These are phyloP conservation scores for Latrodectus geometricus DNA, from an alignment of 1,140 invertebrate species.

Conservation along the genomic window DNA sequence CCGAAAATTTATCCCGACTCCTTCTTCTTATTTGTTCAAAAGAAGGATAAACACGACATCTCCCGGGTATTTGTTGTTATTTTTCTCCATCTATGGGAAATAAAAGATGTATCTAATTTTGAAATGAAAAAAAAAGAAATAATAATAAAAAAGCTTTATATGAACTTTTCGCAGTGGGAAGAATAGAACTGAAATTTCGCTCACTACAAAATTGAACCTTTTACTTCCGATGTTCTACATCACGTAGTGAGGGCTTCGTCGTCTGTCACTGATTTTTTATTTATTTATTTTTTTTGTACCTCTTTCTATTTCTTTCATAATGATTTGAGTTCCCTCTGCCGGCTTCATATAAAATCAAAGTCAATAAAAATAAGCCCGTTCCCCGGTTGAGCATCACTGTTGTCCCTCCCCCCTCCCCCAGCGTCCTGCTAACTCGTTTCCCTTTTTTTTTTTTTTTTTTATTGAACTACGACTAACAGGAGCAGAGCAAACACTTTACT, in stretches of 20 bases:
- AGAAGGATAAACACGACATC: not conserved
- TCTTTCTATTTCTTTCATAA: not conserved
- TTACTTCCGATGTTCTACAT: not conserved
- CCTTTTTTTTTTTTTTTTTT: constrained; percentile 3
- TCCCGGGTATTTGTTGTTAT: not conserved
- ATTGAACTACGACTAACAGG: constrained; percentile 26
- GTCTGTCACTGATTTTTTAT: not conserved
- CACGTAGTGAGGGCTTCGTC: not conserved
- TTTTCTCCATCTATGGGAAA: not conserved
- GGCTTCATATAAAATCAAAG: constrained; percentile 43
- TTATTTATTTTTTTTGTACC: not conserved
- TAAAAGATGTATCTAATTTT: not conserved
- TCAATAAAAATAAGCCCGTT: constrained; percentile 2
- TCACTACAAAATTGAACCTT: not conserved
- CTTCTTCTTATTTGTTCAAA: not conserved
- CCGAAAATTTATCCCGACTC: not conserved
- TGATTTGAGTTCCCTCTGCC: not conserved
- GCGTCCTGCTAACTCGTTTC: not conserved
- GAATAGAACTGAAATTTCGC: not conserved
- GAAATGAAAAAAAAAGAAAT: not conserved
- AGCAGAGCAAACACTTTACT: constrained; percentile 18
- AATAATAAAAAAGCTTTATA: too few species aligned
- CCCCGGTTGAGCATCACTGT: not conserved
- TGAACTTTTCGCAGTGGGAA: not conserved
- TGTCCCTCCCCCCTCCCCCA: not conserved